Conservation (phyloP, 2,797 vertebrate genomes). For the Scyliorhinus canicula region DNA sequence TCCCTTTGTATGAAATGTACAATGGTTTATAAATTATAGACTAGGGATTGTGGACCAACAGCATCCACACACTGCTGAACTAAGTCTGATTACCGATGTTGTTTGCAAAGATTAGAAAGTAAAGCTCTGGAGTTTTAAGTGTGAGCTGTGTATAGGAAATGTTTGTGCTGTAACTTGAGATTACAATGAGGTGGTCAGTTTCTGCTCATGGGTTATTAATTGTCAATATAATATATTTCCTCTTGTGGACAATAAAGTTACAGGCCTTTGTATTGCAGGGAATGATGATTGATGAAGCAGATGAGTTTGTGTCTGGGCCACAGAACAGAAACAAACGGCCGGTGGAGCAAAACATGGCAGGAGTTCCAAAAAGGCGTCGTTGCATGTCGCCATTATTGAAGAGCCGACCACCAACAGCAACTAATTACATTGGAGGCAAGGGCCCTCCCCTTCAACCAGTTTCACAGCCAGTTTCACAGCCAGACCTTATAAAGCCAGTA, state of each 20-base stretch:
- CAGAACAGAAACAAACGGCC: slow-evolving; percentile 87
- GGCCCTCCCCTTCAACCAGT: slow-evolving; percentile 51
- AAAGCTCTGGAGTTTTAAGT: neutral
- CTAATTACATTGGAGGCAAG: slow-evolving; percentile 63
- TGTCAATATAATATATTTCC: slow-evolving; percentile 29
- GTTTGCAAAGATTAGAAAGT: neutral
- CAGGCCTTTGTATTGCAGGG: slow-evolving; percentile 49
- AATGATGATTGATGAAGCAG: slow-evolving; percentile 77
- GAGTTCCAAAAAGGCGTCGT: slow-evolving; percentile 78
- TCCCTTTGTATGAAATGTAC: neutral
- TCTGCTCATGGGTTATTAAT: neutral
- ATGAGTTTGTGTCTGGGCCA: slow-evolving; percentile 68
- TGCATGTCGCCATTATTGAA: slow-evolving; percentile 86
- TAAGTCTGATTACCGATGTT: neutral
- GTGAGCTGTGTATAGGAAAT: neutral
- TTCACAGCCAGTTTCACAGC: slow-evolving; percentile 52
- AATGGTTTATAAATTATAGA: neutral
- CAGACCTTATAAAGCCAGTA: slow-evolving; percentile 58
- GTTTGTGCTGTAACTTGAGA: neutral
- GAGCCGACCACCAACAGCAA: slow-evolving; percentile 67
- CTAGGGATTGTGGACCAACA: neutral
- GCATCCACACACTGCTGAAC: neutral
- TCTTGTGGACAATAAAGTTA: slow-evolving; percentile 14
- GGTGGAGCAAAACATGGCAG: slow-evolving; percentile 72
- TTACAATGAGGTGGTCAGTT: neutral